A percentile compares a stretch with the other conserved stretches of the same genome.
Conservation (phyloP, 64 coral and sea anemone genomes). For the Pachyseris speciosa region DNA sequence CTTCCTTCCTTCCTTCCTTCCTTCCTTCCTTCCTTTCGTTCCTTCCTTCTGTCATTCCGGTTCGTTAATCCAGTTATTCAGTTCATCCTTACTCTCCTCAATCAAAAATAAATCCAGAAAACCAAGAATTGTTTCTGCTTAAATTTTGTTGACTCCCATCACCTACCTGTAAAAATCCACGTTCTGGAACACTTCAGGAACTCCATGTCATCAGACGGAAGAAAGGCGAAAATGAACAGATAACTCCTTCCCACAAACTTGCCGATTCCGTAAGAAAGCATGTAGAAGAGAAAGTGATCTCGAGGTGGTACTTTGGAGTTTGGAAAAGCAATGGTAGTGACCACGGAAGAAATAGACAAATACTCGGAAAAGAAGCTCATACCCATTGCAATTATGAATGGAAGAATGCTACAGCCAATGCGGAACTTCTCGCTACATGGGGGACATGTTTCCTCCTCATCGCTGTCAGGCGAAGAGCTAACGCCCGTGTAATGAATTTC, state of each 20-base stretch:
- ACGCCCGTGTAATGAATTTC: slow-evolving; percentile 37
- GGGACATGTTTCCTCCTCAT: background rate
- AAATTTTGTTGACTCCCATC: background rate
- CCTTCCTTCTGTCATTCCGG: background rate
- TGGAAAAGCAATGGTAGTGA: slow-evolving; percentile 83
- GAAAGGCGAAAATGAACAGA: slow-evolving; percentile 61
- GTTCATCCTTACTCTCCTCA: background rate
- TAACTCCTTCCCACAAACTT: slow-evolving; percentile 83
- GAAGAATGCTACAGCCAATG: slow-evolving; percentile 45
- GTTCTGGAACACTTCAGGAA: slow-evolving; percentile 61
- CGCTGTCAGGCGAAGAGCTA: background rate
- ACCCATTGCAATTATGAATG: slow-evolving; percentile 68
- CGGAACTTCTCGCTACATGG: slow-evolving; percentile 33
- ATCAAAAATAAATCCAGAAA: no score
- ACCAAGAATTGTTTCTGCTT: slow-evolving; percentile 16
- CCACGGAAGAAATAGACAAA: slow-evolving; percentile 49
- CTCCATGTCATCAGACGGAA: background rate
- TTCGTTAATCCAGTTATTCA: background rate
- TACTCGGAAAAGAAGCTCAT: slow-evolving; percentile 78
- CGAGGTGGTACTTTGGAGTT: slow-evolving; percentile 38
- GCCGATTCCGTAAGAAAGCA: slow-evolving; percentile 65
- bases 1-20: no score
- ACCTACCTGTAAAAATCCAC: slow-evolving; percentile 74
- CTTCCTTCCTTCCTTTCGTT: no score
- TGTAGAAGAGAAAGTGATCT: slow-evolving; percentile 82